These are phyloP conservation scores for Misgurnus anguillicaudatus DNA, from an alignment of 2,113 vertebrate genomes.

Conservation along the genomic window DNA sequence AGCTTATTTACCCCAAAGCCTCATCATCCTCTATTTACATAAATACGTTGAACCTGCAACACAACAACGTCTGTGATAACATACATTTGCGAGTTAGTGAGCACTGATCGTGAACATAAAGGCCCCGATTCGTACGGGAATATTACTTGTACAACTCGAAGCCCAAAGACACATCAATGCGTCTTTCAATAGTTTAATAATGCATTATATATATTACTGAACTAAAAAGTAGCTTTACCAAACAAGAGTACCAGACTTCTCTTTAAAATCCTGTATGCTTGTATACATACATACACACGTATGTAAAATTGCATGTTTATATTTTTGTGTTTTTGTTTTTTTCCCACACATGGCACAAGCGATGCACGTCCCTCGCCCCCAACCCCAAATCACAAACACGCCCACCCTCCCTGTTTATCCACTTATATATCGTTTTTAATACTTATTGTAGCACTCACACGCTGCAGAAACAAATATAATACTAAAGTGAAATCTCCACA, in stretches of 20 bases:
- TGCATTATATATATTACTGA: constrained; percentile 81
- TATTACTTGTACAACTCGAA: constrained; percentile 83
- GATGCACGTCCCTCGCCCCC: constrained; percentile 76
- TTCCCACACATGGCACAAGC: constrained; percentile 85
- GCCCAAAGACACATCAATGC: constrained; percentile 55
- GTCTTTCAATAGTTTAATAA: constrained; percentile 47
- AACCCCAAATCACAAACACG: constrained; percentile 44
- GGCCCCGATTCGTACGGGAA: constrained; percentile 91
- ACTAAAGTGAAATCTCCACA: constrained; percentile 65
- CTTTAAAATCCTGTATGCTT: constrained; percentile 55
- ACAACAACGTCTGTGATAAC: constrained; percentile 99
- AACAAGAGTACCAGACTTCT: constrained; percentile 89
- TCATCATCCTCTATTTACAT: constrained; percentile 90
- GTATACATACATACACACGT: constrained; percentile 44
- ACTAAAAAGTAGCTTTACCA: constrained; percentile 91
- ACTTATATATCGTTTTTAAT: constrained; percentile 70
- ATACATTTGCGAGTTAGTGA: constrained; percentile 95
- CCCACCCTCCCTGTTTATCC: constrained; percentile 24
- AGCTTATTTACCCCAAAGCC: constrained; percentile 75
- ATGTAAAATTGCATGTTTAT: constrained; percentile 33
- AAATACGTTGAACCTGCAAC: constrained; percentile 99
- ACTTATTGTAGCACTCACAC: constrained; percentile 87
- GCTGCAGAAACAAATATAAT: constrained; percentile 82
- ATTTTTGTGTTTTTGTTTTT: constrained; percentile 30
- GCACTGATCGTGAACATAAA: constrained; percentile 91